These are phyloP conservation scores for Archegozetes longisetosus DNA, from an alignment of 1,140 invertebrate species.

Conservation along the genomic window DNA sequence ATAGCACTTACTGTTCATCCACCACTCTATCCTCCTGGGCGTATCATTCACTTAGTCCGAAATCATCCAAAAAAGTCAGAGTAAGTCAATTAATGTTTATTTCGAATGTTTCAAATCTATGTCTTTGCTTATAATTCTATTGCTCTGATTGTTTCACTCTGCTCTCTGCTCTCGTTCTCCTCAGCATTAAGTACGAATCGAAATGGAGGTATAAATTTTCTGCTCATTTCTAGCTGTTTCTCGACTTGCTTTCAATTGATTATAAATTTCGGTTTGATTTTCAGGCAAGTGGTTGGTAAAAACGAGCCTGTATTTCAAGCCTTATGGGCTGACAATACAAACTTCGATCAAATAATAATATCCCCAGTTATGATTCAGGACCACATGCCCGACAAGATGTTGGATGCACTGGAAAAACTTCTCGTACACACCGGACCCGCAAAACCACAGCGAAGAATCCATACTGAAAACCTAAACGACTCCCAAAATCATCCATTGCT, in stretches of 20 bases:
- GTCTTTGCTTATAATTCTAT: background rate
- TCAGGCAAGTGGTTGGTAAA: slow-evolving; percentile 31
- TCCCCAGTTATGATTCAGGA: slow-evolving; percentile 83
- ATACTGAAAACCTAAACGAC: slow-evolving; percentile 19
- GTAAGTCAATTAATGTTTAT: slow-evolving; percentile 3
- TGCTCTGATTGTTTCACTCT: background rate
- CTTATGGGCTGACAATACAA: slow-evolving; percentile 65
- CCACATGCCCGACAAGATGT: slow-evolving; percentile 79
- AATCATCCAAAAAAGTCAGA: slow-evolving; percentile 59
- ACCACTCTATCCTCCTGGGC: slow-evolving; percentile 69
- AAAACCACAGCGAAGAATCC: slow-evolving; percentile 28
- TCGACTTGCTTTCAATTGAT: slow-evolving; percentile 1
- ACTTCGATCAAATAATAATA: slow-evolving; percentile 79
- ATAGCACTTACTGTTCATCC: slow-evolving; percentile 60
- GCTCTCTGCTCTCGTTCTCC: background rate
- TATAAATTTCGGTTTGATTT: background rate
- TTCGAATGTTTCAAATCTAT: background rate
- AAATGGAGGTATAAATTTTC: slow-evolving; percentile 44
- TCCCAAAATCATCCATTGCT: slow-evolving; percentile 13
- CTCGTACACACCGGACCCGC: slow-evolving; percentile 30
- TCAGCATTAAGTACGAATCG: slow-evolving; percentile 51
- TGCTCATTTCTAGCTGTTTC: background rate
- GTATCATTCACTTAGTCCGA: slow-evolving; percentile 73
- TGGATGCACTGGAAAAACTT: slow-evolving; percentile 57
- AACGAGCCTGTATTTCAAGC: slow-evolving; percentile 67